Conservation (phyloP, 1,140 invertebrate genomes). For the Drosophila biarmipes region DNA sequence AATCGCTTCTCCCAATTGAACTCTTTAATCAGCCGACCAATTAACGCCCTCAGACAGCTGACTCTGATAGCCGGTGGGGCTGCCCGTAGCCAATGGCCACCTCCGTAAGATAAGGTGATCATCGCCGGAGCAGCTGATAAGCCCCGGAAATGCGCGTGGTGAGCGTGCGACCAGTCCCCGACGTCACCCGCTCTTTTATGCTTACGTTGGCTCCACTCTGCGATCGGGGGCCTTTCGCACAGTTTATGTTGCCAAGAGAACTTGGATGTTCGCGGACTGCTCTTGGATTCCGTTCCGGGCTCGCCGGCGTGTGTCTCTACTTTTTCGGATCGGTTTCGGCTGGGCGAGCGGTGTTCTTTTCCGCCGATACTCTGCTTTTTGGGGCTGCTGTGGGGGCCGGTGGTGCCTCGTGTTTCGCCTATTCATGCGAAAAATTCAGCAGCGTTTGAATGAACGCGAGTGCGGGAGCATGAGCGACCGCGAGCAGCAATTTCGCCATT, state of each 20-base stretch:
- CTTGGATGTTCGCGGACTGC: slow-evolving; percentile 12
- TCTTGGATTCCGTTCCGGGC: slow-evolving; percentile 2
- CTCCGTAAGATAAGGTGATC: slow-evolving; percentile 20
- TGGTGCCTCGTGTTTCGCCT: slow-evolving; percentile 63
- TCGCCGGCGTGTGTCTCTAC: slow-evolving; percentile 10
- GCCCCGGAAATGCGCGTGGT: slow-evolving; percentile 47
- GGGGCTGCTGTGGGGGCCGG: slow-evolving; percentile 59
- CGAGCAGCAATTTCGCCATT: slow-evolving; percentile 68
- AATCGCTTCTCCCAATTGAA: slow-evolving; percentile 10
- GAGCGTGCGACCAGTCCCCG: slow-evolving; percentile 17
- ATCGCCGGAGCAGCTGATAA: slow-evolving; percentile 23
- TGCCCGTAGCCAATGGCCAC: neutral
- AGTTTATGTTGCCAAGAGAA: slow-evolving; percentile 50
- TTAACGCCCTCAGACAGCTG: slow-evolving; percentile 21
- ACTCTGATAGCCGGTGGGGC: slow-evolving; percentile 14
- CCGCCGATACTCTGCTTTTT: slow-evolving; percentile 24
- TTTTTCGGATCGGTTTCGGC: slow-evolving; percentile 40
- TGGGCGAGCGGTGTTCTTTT: slow-evolving; percentile 12
- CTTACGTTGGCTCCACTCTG: slow-evolving; percentile 33
- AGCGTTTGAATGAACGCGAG: slow-evolving; percentile 60
- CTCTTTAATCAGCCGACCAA: slow-evolving; percentile 33
- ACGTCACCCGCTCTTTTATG: slow-evolving; percentile 48
- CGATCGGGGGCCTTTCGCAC: slow-evolving; percentile 10
- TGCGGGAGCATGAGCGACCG: slow-evolving; percentile 44
- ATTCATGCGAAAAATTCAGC: slow-evolving; percentile 73